Base-by-base conservation (phyloP, 2,113 vertebrate genomes). In the Pelodiscus sinensis region DNA sequence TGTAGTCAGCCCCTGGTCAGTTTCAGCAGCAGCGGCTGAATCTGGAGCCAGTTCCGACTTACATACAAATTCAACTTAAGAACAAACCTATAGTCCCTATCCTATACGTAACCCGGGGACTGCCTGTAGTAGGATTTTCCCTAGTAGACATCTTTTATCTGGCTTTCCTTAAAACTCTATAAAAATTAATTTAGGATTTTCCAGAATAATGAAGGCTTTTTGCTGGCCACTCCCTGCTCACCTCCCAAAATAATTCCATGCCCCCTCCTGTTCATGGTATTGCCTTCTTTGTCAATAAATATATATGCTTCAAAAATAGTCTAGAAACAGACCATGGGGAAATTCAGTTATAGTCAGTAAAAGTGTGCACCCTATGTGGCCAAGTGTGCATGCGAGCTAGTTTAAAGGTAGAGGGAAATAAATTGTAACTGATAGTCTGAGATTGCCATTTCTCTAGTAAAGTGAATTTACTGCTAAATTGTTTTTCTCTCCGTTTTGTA, bases 101-200 rank as follows among this genome's bases (percentile, higher is more conserved):
- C n/a, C n/a, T n/a, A n/a, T n/a, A n/a, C n/a, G n/a, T n/a, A n/a
- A n/a, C n/a, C n/a, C n/a, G n/a, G n/a, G n/a, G n/a, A n/a, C n/a
- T n/a, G n/a, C n/a, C n/a, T n/a, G n/a, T n/a, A 44, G 16, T 2
- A 90, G 14, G 54, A 85, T 21, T n/a, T 86, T 81, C 84, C 81
- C 44, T 3, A 81, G 58, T 24, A 29, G 0, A 2, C 4, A 62
- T 6, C 8, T 71, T 44, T 94, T 94, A 88, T 65, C 88, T 79
- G 15, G 84, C 9, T 22, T 71, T 86, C 83, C 79, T 62, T 86
- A 86, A 90, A 95, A 89, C 31, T 13, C 54, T 82, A 3, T 52
- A 14, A 31, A 77, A 88, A 35, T 21, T 27, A 38, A 87, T 90
- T 29, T 0, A 6, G 50, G 52, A 90, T 86, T 29, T 22, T 19